Conservation (phyloP, 2,888 invertebrate species). For the Flexamia atlantica region DNA sequence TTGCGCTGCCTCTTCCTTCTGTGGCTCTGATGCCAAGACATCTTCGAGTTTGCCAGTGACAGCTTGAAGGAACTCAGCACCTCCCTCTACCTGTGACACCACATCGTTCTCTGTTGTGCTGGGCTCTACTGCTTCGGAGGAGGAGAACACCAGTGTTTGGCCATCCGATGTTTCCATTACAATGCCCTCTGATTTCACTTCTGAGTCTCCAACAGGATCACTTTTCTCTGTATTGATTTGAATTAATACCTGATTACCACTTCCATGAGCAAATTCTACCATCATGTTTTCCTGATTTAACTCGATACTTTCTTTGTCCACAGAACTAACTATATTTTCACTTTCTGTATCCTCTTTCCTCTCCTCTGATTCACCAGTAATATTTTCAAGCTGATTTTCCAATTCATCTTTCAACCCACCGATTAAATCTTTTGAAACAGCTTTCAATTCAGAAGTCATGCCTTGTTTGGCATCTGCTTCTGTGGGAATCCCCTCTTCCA, state of each 20-base stretch:
- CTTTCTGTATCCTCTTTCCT: constrained; percentile 35
- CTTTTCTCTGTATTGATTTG: constrained; percentile 42
- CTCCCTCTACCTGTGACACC: constrained; percentile 53
- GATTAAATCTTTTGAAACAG: constrained; percentile 6
- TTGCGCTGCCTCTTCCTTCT: background rate
- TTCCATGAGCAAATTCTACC: constrained; percentile 58
- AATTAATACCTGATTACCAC: constrained; percentile 48
- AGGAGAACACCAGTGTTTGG: constrained; percentile 48
- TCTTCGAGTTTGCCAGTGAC: constrained; percentile 58
- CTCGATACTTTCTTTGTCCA: constrained; percentile 51
- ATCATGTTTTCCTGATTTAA: constrained; percentile 55
- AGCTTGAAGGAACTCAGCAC: constrained; percentile 57
- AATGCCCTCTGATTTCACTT: constrained; percentile 22
- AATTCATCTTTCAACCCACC: constrained; percentile 36
- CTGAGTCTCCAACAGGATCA: constrained; percentile 20
- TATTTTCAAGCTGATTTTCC: constrained; percentile 45
- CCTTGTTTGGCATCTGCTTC: constrained; percentile 27
- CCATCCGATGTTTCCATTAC: constrained; percentile 60
- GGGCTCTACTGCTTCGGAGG: background rate
- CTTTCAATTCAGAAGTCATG: background rate
- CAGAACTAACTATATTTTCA: constrained; percentile 42
- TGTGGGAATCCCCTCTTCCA: background rate
- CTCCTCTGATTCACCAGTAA: constrained; percentile 13
- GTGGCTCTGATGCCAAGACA: constrained; percentile 2
- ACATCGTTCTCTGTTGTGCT: background rate